Conservation (phyloP, 2,888 invertebrate species). For the Dolomedes plantarius region DNA sequence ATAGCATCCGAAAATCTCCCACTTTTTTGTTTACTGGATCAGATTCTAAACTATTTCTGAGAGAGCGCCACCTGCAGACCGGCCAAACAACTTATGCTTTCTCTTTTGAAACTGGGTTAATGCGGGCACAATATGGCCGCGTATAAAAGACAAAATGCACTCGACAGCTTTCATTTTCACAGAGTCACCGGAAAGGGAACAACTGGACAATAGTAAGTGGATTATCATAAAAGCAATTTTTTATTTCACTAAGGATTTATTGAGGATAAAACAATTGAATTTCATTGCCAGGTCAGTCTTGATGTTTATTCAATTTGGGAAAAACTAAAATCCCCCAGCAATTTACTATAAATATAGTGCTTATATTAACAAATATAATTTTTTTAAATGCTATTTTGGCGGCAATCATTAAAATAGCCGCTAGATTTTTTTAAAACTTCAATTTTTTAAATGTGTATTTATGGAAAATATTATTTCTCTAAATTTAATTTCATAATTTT, state of each 20-base stretch:
- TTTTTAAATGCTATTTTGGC: no score
- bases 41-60: constrained; percentile 7
- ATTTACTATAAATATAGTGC: no score
- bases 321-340: no score
- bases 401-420: no score
- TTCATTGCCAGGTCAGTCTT: neutral
- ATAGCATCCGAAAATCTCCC: neutral
- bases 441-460: no score
- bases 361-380: no score
- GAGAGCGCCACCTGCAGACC: constrained; percentile 33
- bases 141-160: constrained; percentile 65
- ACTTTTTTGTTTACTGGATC: neutral
- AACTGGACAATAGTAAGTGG: constrained; percentile 62
- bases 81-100: constrained; percentile 49
- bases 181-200: constrained; percentile 34
- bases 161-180: constrained; percentile 57
- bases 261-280: neutral
- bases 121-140: constrained; percentile 44
- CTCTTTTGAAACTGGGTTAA: constrained; percentile 66
- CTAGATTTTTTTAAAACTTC: no score
- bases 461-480: no score
- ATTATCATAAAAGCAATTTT: constrained; percentile 8
- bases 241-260: neutral
- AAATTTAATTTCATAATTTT: no score
- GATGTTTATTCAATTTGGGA: no score